phyloP scores from a whole-genome alignment of 2,888 invertebrate species.

The Trachelus iudaicus region DNA sequence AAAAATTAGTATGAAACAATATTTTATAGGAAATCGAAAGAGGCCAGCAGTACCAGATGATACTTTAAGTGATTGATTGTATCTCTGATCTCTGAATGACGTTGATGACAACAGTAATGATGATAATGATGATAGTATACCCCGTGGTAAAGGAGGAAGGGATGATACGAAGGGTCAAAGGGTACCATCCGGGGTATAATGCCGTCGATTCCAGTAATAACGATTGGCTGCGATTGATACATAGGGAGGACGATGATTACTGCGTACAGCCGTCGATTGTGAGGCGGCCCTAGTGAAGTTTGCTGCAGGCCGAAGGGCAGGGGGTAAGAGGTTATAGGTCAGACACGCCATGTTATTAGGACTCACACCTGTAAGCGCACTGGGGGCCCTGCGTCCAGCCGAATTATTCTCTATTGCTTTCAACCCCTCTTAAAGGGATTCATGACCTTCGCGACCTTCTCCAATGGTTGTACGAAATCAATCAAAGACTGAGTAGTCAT shows the following conservation, averaged over 20 bases:
- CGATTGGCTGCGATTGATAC: conserved; percentile 63
- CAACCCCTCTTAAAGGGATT: background rate
- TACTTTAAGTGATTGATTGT: too few species aligned
- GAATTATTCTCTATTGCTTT: background rate
- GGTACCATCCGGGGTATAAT: conserved; percentile 34
- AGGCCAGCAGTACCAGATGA: too few species aligned
- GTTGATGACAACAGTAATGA: too few species aligned
- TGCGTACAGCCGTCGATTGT: conserved; percentile 31
- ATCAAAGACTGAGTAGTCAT: too few species aligned
- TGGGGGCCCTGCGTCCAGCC: conserved; percentile 5
- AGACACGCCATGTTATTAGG: conserved; percentile 60
- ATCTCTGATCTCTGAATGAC: too few species aligned
- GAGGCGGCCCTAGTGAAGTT: conserved; percentile 55
- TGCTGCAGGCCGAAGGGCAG: conserved; percentile 36
- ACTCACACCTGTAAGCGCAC: conserved; percentile 57
- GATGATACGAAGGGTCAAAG: background rate
- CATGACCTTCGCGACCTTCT: too few species aligned
- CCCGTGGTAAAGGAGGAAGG: too few species aligned
- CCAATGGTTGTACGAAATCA: too few species aligned
- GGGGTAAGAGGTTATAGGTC: conserved; percentile 56
- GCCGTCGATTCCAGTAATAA: conserved; percentile 49
- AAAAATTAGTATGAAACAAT: too few species aligned
- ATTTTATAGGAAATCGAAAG: too few species aligned
- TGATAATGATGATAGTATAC: too few species aligned
- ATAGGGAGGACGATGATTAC: conserved; percentile 55